These are phyloP conservation scores for Odobenus rosmarus DNA, from an alignment of 2,113 vertebrate species.

Conservation along the genomic window DNA sequence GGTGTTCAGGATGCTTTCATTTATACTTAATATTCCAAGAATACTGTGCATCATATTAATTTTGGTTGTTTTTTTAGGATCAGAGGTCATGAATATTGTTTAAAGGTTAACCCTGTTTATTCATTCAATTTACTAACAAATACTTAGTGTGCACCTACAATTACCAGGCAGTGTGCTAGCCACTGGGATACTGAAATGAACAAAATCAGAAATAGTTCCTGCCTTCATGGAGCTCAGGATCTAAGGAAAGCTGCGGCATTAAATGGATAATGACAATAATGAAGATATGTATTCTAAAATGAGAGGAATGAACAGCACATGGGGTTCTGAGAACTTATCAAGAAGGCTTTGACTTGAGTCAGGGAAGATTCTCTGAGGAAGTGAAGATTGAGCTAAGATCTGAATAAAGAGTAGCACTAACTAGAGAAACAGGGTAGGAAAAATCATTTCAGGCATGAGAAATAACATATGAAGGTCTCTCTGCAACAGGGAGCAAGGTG, in stretches of 20 bases:
- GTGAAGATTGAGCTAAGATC: neutral
- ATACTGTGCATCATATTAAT: neutral
- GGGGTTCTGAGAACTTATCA: neutral
- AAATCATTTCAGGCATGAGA: neutral
- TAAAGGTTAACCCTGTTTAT: conserved; percentile 9
- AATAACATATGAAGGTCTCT: neutral
- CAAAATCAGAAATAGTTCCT: neutral
- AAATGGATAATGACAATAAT: neutral
- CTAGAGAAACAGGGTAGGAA: neutral
- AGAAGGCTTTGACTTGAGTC: neutral
- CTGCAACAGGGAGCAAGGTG: neutral
- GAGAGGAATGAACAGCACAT: neutral
- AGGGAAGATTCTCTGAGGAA: neutral
- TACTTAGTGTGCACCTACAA: neutral
- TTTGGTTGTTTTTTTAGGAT: neutral
- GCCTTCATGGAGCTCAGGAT: neutral
- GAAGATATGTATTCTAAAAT: neutral
- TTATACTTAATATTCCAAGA: neutral
- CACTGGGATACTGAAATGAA: neutral
- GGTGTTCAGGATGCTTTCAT: neutral
- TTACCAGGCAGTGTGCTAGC: neutral
- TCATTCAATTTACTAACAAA: neutral
- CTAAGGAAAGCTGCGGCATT: neutral
- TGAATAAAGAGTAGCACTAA: neutral
- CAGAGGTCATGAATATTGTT: neutral